Conservation (phyloP, 2,797 vertebrate species). For the Tolypeutes matacus region DNA sequence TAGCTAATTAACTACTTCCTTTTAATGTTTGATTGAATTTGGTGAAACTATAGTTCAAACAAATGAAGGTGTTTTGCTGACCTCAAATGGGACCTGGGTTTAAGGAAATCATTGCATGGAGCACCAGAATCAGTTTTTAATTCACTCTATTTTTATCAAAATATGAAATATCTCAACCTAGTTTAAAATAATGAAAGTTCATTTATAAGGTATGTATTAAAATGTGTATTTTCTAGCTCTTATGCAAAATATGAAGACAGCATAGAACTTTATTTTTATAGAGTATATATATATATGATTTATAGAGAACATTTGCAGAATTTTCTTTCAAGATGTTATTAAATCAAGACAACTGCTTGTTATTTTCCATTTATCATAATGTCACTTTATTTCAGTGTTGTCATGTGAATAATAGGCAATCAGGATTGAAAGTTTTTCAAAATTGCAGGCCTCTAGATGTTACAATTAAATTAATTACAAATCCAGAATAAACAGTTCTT, state of each 20-base stretch:
- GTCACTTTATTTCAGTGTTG: constrained; percentile 86
- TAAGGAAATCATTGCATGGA: constrained; percentile 60
- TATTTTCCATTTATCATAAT: constrained; percentile 83
- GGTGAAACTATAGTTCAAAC: constrained; percentile 77
- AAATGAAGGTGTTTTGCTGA: constrained; percentile 76
- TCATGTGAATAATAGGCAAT: constrained; percentile 88
- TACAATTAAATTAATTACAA: constrained; percentile 89
- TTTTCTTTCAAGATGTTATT: constrained; percentile 85
- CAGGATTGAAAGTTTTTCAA: constrained; percentile 87
- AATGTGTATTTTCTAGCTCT: constrained; percentile 59
- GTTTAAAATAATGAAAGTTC: constrained; percentile 17
- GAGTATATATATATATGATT: constrained; percentile 69
- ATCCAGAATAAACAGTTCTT: constrained; percentile 87
- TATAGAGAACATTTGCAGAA: constrained; percentile 79
- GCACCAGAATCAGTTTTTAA: constrained; percentile 63
- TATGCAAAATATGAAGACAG: constrained; percentile 45
- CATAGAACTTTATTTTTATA: constrained; percentile 59
- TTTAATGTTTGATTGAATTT: constrained; percentile 74
- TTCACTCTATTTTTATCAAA: constrained; percentile 37
- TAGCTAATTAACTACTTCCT: constrained; percentile 72
- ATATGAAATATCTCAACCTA: constrained; percentile 21
- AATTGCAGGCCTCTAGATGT: constrained; percentile 88
- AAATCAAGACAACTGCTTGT: constrained; percentile 82
- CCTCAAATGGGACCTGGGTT: constrained; percentile 54
- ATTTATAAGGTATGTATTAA: constrained; percentile 66